Evolutionary conservation across 2,888 invertebrate species (phyloP), one percentile per base, ranked within the genome.

Genomic region (Diarsia rubi): DNA sequence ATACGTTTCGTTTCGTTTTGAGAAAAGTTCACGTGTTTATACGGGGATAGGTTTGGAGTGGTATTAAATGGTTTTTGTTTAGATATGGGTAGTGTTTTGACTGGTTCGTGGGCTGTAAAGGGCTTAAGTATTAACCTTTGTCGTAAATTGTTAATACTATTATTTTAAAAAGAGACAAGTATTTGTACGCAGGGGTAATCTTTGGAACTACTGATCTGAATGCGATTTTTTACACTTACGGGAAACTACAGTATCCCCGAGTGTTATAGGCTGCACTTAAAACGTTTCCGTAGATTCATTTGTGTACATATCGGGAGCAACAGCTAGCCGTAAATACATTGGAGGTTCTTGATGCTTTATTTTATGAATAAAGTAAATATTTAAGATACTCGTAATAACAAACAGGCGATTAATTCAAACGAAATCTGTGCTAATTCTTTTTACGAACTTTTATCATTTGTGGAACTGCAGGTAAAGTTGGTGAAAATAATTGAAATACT

Each of bases 1-100:
- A 69, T 78, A 68, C 65, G 82, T 73, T 73, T 72, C 44, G 82
- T 73, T 73, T 72, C 44, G 85, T 57, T 78, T 78, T 59, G 63
- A 42, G 69, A 47, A 44, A 66, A 71, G 49, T 57, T 83, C 66
- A 69, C 83, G 81, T 78, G 78, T 64, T 70, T 75, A 37, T n/a
- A 45, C 45, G 27, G 24, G 47, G 27, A 69, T 70, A 8, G 42
- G 24, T 72, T 78, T 71, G 66, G 59, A 83, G 66, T 83, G 79
- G 47, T 47, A 49, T 82, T 69, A 72, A 82, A 82, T 78, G 49
- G 60, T 45, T 82, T 59, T n/a, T 21, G 45, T 82, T 77, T 42
- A 60, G 44, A 49, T 67, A 45, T n/a, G n/a, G 37, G 11, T 27
- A 16, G 8, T 44, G 42, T 52, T 52, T 24, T 79, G 31, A 52